Evolutionary conservation across 2,113 vertebrate genomes (phyloP).

Genomic region (Anser brachyrhynchus): DNA sequence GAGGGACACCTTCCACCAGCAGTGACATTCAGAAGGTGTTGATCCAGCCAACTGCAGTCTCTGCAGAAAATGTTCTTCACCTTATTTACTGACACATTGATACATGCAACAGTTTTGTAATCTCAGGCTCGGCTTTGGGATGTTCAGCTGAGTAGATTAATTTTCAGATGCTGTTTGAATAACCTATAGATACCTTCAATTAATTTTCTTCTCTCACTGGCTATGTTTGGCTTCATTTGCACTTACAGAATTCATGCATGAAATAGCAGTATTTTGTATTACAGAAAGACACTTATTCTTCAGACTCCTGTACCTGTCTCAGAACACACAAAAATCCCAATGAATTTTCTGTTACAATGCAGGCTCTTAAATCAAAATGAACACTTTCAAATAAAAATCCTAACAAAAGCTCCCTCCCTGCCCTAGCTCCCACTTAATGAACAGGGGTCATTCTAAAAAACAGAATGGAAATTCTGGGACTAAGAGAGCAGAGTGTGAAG

Average conservation of each 20-base stretch:
- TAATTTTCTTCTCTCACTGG: background rate
- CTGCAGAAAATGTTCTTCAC: background rate
- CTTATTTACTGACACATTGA: background rate
- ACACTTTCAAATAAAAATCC: slow-evolving; percentile 1
- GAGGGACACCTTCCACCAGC: background rate
- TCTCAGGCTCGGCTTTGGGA: background rate
- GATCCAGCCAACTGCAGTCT: background rate
- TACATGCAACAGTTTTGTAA: background rate
- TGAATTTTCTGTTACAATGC: background rate
- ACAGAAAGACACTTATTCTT: background rate
- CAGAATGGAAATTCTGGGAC: background rate
- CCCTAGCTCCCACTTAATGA: background rate
- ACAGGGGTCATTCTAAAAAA: background rate
- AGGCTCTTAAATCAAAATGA: slow-evolving; percentile 15
- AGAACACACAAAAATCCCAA: background rate
- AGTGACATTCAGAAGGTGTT: background rate
- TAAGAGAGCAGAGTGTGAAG: background rate
- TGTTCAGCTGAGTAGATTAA: background rate
- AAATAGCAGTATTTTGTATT: background rate
- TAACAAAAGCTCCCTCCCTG: slow-evolving; percentile 12
- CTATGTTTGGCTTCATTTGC: background rate
- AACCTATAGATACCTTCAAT: background rate
- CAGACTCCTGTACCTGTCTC: background rate
- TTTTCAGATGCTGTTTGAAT: background rate
- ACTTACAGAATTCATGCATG: background rate